Percentiles rank a stretch among this genome's conserved stretches.
Evolutionary conservation across 2,888 invertebrate genomes (phyloP).

Genomic region (Drosophila meridiana): DNA sequence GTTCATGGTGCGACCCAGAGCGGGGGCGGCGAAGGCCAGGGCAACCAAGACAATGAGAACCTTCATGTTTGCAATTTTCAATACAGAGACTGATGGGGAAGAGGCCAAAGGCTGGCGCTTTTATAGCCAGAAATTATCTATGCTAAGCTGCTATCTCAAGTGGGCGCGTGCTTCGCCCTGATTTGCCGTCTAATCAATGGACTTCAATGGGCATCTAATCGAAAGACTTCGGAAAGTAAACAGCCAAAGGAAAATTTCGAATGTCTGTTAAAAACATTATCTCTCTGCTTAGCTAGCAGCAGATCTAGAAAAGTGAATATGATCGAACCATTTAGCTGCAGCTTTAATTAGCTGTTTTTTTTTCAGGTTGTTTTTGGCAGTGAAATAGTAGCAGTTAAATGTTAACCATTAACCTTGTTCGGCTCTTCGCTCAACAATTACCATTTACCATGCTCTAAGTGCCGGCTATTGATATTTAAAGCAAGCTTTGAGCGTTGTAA

Average conservation of each 20-base stretch:
- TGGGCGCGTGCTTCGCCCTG: slow-evolving; percentile 5
- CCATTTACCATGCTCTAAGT: slow-evolving; percentile 29
- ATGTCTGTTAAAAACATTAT: not conserved
- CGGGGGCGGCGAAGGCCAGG: slow-evolving; percentile 61
- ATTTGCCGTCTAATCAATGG: not conserved
- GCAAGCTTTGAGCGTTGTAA: slow-evolving; percentile 26
- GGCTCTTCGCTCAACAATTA: slow-evolving; percentile 38
- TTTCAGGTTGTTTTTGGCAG: slow-evolving; percentile 1
- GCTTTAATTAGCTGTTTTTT: slow-evolving; percentile 16
- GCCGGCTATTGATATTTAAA: slow-evolving; percentile 38
- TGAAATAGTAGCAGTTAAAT: slow-evolving; percentile 26
- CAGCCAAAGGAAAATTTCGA: not conserved
- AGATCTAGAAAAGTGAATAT: not conserved
- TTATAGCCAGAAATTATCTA: slow-evolving; percentile 33
- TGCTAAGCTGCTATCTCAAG: slow-evolving; percentile 3
- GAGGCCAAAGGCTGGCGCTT: slow-evolving; percentile 17
- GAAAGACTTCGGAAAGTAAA: not conserved
- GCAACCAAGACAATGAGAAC: slow-evolving; percentile 54
- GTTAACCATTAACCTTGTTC: slow-evolving; percentile 69
- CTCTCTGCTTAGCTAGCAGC: not conserved
- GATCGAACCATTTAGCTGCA: not conserved
- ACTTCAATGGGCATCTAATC: not conserved
- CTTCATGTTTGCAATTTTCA: slow-evolving; percentile 50
- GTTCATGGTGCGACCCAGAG: slow-evolving; percentile 57
- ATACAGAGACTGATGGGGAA: slow-evolving; percentile 26